phyloP scores from a whole-genome alignment of 2,113 vertebrate species.

The Orthonyx spaldingii region DNA sequence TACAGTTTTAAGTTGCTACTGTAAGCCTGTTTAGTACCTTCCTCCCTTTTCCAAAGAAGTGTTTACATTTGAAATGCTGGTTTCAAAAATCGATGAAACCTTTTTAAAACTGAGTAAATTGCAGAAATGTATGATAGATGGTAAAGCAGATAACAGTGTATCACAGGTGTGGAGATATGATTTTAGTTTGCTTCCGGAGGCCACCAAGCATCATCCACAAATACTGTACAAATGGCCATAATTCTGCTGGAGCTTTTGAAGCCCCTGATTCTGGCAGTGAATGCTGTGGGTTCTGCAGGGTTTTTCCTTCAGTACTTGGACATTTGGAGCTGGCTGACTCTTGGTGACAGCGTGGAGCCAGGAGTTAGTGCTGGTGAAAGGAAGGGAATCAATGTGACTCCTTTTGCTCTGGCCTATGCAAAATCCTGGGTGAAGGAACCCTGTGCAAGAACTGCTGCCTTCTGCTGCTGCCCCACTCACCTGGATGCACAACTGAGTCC shows the following conservation, averaged over 20 bases:
- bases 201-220: not conserved
- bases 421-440: not conserved
- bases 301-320: not conserved
- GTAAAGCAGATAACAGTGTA: not conserved
- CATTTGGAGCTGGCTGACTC: not conserved
- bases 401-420: not conserved
- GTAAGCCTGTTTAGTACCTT: not conserved
- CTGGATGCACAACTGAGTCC: fast-evolving
- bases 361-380: not conserved
- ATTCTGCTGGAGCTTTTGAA: not conserved
- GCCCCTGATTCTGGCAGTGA: not conserved
- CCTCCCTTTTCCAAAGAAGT: not conserved
- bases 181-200: not conserved
- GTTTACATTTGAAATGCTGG: not conserved
- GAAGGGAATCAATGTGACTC: not conserved
- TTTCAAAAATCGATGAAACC: not conserved
- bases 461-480: not conserved
- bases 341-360: not conserved
- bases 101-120: not conserved
- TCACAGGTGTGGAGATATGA: fast-evolving
- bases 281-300: not conserved
- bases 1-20: not conserved
- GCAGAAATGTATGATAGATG: not conserved
- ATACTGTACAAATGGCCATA: not conserved
- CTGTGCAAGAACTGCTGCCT: not conserved